These are phyloP conservation scores for Chaitophorus viminalis DNA, from an alignment of 2,888 invertebrate genomes.

Conservation along the genomic window DNA sequence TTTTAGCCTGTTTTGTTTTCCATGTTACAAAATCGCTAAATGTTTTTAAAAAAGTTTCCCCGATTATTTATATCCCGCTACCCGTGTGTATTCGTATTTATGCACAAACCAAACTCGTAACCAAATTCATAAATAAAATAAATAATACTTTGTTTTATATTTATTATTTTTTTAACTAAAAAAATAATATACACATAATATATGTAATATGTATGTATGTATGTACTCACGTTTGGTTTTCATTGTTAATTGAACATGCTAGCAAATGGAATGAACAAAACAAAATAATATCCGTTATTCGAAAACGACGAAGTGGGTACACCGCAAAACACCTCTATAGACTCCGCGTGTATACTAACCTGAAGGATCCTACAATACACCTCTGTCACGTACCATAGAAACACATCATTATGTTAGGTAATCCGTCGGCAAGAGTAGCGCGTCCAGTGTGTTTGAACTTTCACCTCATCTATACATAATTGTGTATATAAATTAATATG, in stretches of 20 bases:
- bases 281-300: not conserved
- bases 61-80: not conserved
- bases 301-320: not conserved
- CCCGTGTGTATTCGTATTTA: not conserved
- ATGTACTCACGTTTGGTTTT: slow-evolving; percentile 47
- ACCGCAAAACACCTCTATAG: slow-evolving; percentile 36
- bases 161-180: not conserved
- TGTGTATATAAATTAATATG: not conserved
- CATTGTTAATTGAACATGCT: slow-evolving; percentile 42
- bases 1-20: not conserved
- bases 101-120: not conserved
- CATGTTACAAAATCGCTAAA: not conserved
- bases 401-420: slow-evolving; percentile 36
- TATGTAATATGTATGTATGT: not conserved
- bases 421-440: slow-evolving; percentile 23
- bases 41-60: not conserved
- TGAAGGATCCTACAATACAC: slow-evolving; percentile 5
- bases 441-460: slow-evolving; percentile 48
- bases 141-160: not conserved
- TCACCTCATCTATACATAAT: slow-evolving; percentile 26
- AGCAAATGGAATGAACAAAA: not conserved
- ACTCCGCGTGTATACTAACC: slow-evolving; percentile 23
- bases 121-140: not conserved
- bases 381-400: not conserved
- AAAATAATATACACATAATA: not conserved